A percentile compares a stretch with the other conserved stretches of the same genome.
phyloP scores from a whole-genome alignment of 2,888 invertebrate species.

The Mechanitis mazaeus region DNA sequence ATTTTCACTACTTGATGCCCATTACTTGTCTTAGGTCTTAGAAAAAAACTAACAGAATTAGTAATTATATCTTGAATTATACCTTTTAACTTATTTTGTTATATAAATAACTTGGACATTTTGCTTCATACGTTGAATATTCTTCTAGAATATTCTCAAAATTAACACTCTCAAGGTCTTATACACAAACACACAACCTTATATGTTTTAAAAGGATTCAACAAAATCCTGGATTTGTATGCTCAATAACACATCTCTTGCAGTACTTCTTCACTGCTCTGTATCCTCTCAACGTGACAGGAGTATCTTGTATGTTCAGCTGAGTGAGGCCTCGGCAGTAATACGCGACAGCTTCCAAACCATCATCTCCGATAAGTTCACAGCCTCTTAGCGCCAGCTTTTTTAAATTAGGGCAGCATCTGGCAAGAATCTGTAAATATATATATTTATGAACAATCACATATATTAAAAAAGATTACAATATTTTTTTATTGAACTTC shows the following conservation, averaged over 20 bases:
- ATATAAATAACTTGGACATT: no score
- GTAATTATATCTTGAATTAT: no score
- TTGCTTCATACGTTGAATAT: no score
- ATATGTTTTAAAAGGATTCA: slow-evolving; percentile 45
- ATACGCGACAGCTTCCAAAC: slow-evolving; percentile 89
- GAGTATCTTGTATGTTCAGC: slow-evolving; percentile 94
- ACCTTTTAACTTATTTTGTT: no score
- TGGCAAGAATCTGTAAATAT: slow-evolving; percentile 84
- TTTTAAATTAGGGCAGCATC: slow-evolving; percentile 92
- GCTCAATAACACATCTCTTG: slow-evolving; percentile 94
- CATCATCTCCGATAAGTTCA: slow-evolving; percentile 92
- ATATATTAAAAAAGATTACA: slow-evolving; percentile 34
- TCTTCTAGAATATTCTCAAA: no score
- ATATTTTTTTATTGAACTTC: no score
- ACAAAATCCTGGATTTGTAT: slow-evolving; percentile 96
- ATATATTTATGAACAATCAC: not conserved
- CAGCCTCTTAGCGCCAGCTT: slow-evolving; percentile 93
- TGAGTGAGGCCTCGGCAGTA: slow-evolving; percentile 93
- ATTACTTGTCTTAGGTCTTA: no score
- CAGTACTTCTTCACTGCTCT: slow-evolving; percentile 94
- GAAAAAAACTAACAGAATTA: no score
- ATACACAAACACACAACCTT: not conserved
- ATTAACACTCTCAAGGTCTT: no score
- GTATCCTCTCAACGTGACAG: slow-evolving; percentile 92
- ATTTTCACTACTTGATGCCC: no score